Percentiles rank a stretch among this genome's conserved stretches.
Evolutionary conservation across 1,140 invertebrate genomes (phyloP).

Genomic region (Asbolus verrucosus): DNA sequence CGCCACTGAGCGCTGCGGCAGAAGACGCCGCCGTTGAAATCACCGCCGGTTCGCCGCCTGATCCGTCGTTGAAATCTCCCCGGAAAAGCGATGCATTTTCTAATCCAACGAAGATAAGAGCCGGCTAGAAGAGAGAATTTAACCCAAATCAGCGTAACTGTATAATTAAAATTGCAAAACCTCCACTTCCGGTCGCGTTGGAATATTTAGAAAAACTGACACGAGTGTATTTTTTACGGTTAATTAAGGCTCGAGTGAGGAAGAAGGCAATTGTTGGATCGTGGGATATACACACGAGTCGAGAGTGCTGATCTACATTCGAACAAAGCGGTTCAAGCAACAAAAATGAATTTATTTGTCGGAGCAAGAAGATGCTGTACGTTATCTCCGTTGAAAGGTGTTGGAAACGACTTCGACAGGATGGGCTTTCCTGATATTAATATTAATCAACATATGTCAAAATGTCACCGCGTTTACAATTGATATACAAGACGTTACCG

Average conservation of each 20-base stretch:
- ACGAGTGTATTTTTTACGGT: constrained; percentile 44
- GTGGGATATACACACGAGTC: constrained; percentile 42
- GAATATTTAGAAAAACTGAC: constrained; percentile 39
- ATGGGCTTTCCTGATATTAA: constrained; percentile 41
- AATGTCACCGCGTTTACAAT: constrained; percentile 43
- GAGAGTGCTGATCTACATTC: constrained; percentile 19
- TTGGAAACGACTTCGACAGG: constrained; percentile 39
- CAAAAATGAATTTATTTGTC: constrained; percentile 20
- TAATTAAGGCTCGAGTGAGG: constrained; percentile 47
- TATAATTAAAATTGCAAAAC: constrained; percentile 48
- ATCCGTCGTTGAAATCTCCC: constrained; percentile 14
- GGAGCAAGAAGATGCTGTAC: constrained; percentile 1
- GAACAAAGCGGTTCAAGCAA: background rate
- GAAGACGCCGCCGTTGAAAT: too few relatives aligned
- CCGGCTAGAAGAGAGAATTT: too few relatives aligned
- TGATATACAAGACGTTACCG: constrained; percentile 45
- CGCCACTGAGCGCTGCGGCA: too few relatives aligned
- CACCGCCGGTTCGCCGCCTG: background rate
- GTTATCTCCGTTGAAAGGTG: constrained; percentile 38
- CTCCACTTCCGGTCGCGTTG: constrained; percentile 40
- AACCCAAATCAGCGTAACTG: constrained; percentile 45
- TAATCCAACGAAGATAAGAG: too few relatives aligned
- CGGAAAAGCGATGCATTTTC: background rate
- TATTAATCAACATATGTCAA: constrained; percentile 46
- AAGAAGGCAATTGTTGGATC: constrained; percentile 49